Conservation (phyloP, 2,113 vertebrate genomes). For the Pogona vitticeps region DNA sequence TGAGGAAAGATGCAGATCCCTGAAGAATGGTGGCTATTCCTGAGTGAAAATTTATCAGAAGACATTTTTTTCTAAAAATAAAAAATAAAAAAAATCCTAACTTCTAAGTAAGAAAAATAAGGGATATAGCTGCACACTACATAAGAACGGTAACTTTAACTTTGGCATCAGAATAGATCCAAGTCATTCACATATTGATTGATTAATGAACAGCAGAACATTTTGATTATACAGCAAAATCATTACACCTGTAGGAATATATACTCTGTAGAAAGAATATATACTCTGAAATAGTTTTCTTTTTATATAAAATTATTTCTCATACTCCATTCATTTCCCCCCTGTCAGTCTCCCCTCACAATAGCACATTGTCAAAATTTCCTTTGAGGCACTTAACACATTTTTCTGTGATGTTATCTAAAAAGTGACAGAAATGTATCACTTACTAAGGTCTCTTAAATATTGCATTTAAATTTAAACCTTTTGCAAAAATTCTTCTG, state of each 20-base stretch:
- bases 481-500: conserved; percentile 57
- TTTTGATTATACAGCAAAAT: background rate
- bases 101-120: too few relatives aligned
- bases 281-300: conserved; percentile 25
- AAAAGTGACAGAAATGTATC: conserved; percentile 45
- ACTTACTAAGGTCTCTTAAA: conserved; percentile 53
- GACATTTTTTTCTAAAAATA: too few relatives aligned
- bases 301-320: conserved; percentile 58
- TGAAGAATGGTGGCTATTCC: too few relatives aligned
- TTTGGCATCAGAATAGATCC: too few relatives aligned
- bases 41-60: too few relatives aligned
- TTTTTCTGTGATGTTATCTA: conserved; percentile 42
- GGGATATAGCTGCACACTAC: too few relatives aligned
- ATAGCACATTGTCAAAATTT: conserved; percentile 43
- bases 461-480: conserved; percentile 65
- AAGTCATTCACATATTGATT: background rate
- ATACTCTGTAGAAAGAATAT: background rate
- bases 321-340: conserved; percentile 50
- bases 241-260: background rate
- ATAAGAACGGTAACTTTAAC: too few relatives aligned
- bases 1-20: too few relatives aligned
- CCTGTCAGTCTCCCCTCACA: conserved; percentile 36
- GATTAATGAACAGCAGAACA: background rate
- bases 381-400: conserved; percentile 17
- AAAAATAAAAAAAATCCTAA: too few relatives aligned